A percentile compares a stretch with the other conserved stretches of the same genome.
Evolutionary conservation across 2,888 invertebrate genomes (phyloP).

Genomic region (Pharmacophagus antenor): DNA sequence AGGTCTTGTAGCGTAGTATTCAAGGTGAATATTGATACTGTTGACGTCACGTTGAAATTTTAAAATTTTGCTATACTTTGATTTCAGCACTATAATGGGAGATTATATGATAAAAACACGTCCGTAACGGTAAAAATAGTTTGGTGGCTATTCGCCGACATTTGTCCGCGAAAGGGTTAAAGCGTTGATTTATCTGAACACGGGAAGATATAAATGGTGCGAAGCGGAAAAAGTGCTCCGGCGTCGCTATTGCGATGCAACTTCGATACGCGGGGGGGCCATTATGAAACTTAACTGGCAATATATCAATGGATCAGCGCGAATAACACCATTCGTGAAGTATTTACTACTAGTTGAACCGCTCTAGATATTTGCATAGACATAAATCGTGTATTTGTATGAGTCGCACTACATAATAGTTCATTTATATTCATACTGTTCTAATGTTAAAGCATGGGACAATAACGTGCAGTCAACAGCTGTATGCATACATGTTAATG

Average conservation of each 20-base stretch:
- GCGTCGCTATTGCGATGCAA: constrained; percentile 28
- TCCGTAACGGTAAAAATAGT: no score
- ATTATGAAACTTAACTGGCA: constrained; percentile 26
- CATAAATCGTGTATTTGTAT: background rate
- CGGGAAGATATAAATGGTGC: constrained; percentile 44
- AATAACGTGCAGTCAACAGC: background rate
- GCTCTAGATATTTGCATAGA: constrained; percentile 18
- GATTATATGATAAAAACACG: no score
- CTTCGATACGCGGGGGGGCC: constrained; percentile 30
- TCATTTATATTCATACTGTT: constrained; percentile 1
- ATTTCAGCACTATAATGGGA: no score
- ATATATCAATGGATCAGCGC: constrained; percentile 28
- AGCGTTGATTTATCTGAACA: constrained; percentile 32
- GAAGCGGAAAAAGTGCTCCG: constrained; percentile 39
- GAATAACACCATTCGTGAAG: constrained; percentile 18
- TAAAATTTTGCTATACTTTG: no score
- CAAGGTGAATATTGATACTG: no score
- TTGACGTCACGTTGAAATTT: no score
- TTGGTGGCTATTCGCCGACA: no score
- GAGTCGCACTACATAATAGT: constrained; percentile 4
- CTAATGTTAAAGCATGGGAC: constrained; percentile 11
- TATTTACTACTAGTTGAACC: constrained; percentile 21
- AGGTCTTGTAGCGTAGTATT: no score
- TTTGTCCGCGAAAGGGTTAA: no score
- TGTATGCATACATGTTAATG: no score